These are phyloP conservation scores for Glossophaga mutica DNA, from an alignment of 2,797 vertebrate species.

Conservation along the genomic window DNA sequence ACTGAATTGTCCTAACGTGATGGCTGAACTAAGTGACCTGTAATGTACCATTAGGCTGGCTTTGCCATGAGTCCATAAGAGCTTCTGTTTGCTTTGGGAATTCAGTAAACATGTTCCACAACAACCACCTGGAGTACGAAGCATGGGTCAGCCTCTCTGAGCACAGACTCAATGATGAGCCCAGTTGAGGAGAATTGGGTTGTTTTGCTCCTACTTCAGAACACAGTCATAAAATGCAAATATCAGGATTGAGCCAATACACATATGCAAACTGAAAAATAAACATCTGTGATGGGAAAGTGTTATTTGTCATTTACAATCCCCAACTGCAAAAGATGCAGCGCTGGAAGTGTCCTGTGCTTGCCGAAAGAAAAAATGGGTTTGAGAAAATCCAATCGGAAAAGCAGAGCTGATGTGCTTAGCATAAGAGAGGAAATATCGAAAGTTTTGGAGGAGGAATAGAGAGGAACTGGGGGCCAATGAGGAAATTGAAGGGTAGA, in stretches of 20 bases:
- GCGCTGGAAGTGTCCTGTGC: neutral
- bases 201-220: neutral
- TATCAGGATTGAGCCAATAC: neutral
- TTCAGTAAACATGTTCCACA: neutral
- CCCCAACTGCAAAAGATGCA: neutral
- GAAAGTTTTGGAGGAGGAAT: neutral
- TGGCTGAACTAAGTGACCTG: neutral
- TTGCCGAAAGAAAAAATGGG: neutral
- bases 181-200: neutral
- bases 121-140: neutral
- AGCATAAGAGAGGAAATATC: neutral
- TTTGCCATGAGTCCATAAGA: neutral
- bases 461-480: neutral
- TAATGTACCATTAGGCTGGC: neutral
- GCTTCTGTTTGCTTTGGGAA: neutral
- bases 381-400: neutral
- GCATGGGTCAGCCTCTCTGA: neutral
- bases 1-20: neutral
- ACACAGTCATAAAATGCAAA: constrained; percentile 34
- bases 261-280: constrained; percentile 22
- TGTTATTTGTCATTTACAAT: neutral
- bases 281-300: neutral
- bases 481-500: neutral
- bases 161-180: fast-evolving
- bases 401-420: neutral